Percentiles rank a stretch among this genome's conserved stretches.
Conservation (phyloP, 2,888 invertebrate genomes). For the Papilio protenor region DNA sequence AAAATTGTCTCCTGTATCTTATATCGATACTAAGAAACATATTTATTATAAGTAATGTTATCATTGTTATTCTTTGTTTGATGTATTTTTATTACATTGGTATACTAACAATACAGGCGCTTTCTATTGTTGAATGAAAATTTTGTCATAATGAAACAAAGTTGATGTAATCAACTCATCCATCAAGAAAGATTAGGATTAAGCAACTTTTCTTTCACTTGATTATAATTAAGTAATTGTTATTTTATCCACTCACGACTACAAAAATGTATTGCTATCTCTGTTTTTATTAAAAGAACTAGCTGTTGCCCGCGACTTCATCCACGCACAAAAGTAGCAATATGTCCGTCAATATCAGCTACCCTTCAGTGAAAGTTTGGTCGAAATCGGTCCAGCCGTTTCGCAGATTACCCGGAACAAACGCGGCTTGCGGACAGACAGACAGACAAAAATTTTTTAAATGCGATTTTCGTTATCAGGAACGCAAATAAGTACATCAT, state of each 20-base stretch:
- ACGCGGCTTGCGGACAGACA: no score
- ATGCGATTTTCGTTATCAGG: no score
- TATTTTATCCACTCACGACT: background rate
- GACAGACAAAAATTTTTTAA: no score
- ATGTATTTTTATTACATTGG: background rate
- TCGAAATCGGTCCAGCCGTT: no score
- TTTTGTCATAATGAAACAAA: background rate
- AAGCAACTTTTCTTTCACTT: background rate
- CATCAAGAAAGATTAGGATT: constrained; percentile 4
- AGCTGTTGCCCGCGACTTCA: no score
- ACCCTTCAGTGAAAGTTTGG: no score
- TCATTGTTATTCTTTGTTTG: background rate
- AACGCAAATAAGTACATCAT: no score
- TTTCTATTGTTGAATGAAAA: background rate
- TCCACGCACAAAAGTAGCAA: no score
- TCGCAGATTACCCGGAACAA: no score
- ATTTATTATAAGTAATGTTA: background rate
- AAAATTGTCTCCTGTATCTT: background rate
- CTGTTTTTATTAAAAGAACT: background rate
- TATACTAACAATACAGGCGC: background rate
- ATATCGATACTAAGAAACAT: background rate
- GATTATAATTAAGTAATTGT: background rate
- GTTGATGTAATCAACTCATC: background rate
- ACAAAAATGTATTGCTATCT: background rate
- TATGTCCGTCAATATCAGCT: no score